These are phyloP conservation scores for Pandemis corylana DNA, from an alignment of 2,888 invertebrate species.

Conservation along the genomic window DNA sequence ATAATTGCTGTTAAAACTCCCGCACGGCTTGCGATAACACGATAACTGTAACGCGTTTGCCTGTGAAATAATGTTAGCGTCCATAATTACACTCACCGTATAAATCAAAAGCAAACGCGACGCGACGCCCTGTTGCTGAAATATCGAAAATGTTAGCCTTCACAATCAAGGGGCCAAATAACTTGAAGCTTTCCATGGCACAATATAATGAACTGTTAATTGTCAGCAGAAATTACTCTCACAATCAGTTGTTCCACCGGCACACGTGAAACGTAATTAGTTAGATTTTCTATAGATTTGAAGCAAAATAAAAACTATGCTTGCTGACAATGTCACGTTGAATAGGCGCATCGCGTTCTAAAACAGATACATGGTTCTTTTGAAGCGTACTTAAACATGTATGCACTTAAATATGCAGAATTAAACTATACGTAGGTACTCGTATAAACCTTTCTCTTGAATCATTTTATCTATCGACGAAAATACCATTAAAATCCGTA, in stretches of 20 bases:
- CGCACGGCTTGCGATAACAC: constrained; percentile 32
- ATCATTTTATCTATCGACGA: too few relatives aligned
- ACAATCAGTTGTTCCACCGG: background rate
- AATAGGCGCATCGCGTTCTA: too few relatives aligned
- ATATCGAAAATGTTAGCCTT: constrained; percentile 4
- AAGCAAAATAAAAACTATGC: too few relatives aligned
- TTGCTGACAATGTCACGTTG: too few relatives aligned
- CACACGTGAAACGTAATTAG: background rate
- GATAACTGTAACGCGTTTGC: constrained; percentile 23
- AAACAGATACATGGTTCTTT: too few relatives aligned
- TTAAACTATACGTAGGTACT: too few relatives aligned
- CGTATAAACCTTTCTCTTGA: too few relatives aligned
- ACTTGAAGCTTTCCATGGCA: background rate
- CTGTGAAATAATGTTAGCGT: constrained; percentile 24
- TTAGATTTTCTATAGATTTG: background rate
- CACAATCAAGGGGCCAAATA: background rate
- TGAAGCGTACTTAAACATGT: too few relatives aligned
- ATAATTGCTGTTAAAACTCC: constrained; percentile 20
- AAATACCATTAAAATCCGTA: too few relatives aligned
- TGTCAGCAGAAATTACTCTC: background rate
- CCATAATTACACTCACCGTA: constrained; percentile 13
- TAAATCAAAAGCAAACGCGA: constrained; percentile 12
- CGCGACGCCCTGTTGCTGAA: constrained; percentile 1
- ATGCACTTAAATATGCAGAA: too few relatives aligned
- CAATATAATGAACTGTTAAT: background rate